Conservation (phyloP, 2,888 invertebrate species). For the Xylocampa areola region DNA sequence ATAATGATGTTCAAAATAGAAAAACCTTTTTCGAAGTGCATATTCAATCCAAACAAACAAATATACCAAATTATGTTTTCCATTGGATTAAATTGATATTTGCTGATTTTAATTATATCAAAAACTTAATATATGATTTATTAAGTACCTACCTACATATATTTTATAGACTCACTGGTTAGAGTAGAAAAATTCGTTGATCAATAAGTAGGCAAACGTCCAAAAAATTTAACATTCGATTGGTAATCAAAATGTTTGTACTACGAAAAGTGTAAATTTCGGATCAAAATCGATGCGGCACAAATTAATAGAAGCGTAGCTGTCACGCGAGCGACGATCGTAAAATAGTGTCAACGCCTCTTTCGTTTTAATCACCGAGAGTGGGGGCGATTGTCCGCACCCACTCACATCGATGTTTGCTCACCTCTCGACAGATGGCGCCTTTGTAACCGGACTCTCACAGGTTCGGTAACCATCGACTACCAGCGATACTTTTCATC, state of each 20-base stretch:
- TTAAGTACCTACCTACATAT: too few relatives aligned
- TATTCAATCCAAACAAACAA: constrained; percentile 5
- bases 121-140: too few relatives aligned
- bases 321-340: constrained; percentile 75
- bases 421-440: constrained; percentile 81
- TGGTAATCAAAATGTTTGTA: constrained; percentile 14
- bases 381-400: constrained; percentile 84
- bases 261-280: constrained; percentile 30
- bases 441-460: constrained; percentile 84
- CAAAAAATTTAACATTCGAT: not conserved
- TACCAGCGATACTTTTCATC: constrained; percentile 80
- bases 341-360: constrained; percentile 88
- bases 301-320: constrained; percentile 77
- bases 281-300: constrained; percentile 68
- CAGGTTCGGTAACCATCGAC: constrained; percentile 74
- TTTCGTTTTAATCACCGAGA: constrained; percentile 88
- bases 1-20: not conserved
- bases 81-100: not conserved
- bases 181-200: too few relatives aligned
- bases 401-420: constrained; percentile 83
- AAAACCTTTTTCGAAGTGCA: constrained; percentile 9
- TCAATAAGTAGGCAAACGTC: not conserved
- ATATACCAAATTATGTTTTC: constrained; percentile 2
- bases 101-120: not conserved
- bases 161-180: too few relatives aligned